phyloP scores from a whole-genome alignment of 2,113 vertebrate species.

The Mus pahari region DNA sequence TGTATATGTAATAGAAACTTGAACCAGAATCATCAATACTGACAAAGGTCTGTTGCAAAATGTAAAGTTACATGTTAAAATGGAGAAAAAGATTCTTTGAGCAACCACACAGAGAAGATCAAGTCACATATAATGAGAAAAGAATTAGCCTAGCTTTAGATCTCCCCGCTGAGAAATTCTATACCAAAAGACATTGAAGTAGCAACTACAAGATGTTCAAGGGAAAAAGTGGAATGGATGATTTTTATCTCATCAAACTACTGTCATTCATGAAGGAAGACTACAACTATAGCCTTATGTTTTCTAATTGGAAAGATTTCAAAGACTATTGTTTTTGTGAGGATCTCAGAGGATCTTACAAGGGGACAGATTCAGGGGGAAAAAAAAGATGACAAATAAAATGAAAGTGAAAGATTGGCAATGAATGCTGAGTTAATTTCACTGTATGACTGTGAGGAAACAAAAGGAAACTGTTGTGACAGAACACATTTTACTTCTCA shows the following conservation, averaged over 20 bases:
- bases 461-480: background rate
- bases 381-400: background rate
- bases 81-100: background rate
- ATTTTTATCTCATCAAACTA: constrained; percentile 7
- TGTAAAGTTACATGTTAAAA: constrained; percentile 5
- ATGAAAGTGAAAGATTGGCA: background rate
- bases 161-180: background rate
- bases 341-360: background rate
- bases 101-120: background rate
- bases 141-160: background rate
- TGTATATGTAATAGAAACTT: background rate
- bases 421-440: constrained; percentile 11
- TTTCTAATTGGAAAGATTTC: constrained; percentile 16
- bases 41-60: background rate
- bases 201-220: constrained; percentile 6
- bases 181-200: background rate
- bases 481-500: constrained; percentile 4
- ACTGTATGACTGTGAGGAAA: background rate
- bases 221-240: background rate
- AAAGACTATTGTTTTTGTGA: constrained; percentile 21
- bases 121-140: background rate
- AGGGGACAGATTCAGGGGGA: background rate
- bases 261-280: background rate
- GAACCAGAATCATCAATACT: background rate
- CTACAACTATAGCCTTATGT: background rate